Evolutionary conservation across 2,113 vertebrate genomes (phyloP).

Genomic region (Cnemophilus loriae): DNA sequence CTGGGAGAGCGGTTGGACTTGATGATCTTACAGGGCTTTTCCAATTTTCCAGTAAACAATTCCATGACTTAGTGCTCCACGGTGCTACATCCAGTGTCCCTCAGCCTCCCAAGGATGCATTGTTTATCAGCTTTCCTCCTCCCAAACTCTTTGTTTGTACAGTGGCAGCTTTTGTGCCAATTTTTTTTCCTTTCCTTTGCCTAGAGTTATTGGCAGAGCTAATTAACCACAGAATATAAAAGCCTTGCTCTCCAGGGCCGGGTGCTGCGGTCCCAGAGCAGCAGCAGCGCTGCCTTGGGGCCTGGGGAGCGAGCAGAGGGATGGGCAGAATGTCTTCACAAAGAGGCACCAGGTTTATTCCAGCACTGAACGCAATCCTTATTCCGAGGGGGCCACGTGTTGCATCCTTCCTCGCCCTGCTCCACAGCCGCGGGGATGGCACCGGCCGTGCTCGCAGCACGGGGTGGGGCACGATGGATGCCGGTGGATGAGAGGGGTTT

Average conservation of each 20-base stretch:
- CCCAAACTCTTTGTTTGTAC: slow-evolving; percentile 34
- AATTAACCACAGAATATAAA: slow-evolving; percentile 34
- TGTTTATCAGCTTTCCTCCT: slow-evolving; percentile 21
- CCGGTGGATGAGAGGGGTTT: not conserved
- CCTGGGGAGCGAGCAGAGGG: not conserved
- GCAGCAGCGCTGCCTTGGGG: not conserved
- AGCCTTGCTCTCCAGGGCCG: not conserved
- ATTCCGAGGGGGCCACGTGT: not conserved
- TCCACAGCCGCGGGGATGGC: not conserved
- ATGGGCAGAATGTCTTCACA: not conserved
- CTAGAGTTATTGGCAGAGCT: slow-evolving; percentile 50
- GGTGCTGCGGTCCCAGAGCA: not conserved
- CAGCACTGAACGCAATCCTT: not conserved
- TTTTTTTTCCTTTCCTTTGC: not conserved
- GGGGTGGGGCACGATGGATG: accelerated
- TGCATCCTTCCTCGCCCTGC: not conserved
- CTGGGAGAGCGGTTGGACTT: not conserved
- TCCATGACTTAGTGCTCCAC: not conserved
- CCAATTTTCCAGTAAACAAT: not conserved
- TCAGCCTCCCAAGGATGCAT: not conserved
- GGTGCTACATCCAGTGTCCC: not conserved
- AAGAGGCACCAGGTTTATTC: not conserved
- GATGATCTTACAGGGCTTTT: not conserved
- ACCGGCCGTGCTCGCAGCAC: accelerated
- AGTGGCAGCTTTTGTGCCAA: not conserved